A percentile compares a stretch with the other conserved stretches of the same genome.
Evolutionary conservation across 2,797 vertebrate species (phyloP).

Genomic region (Allochrocebus solatus): DNA sequence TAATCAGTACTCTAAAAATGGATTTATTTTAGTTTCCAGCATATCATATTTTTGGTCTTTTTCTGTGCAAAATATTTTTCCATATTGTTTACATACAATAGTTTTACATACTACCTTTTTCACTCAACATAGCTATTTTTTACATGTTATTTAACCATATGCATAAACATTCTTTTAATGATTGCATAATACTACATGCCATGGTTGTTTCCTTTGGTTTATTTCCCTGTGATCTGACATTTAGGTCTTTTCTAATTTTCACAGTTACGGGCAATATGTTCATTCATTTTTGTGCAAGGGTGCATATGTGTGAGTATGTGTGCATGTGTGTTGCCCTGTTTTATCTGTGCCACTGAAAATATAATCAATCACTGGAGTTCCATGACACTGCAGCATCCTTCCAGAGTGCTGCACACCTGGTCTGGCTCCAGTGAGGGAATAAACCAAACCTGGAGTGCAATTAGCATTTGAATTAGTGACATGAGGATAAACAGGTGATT

Average conservation of each 20-base stretch:
- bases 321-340: not conserved
- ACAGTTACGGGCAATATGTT: not conserved
- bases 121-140: not conserved
- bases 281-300: not conserved
- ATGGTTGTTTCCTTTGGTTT: not conserved
- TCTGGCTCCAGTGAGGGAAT: conserved; percentile 52
- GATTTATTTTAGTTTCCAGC: not conserved
- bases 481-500: conserved; percentile 81
- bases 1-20: not conserved
- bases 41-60: not conserved
- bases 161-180: not conserved
- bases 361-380: not conserved
- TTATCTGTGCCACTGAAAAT: not conserved
- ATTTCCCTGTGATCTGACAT: not conserved
- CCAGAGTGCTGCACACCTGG: conserved; percentile 63
- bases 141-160: not conserved
- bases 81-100: not conserved
- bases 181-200: not conserved
- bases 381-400: conserved; percentile 46
- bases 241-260: conserved; percentile 10
- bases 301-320: not conserved
- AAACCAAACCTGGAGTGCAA: conserved; percentile 72
- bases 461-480: conserved; percentile 85
- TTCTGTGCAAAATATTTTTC: not conserved
- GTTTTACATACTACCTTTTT: not conserved